These are phyloP conservation scores for Saturnia japonica DNA, from an alignment of 2,888 invertebrate genomes.

Conservation along the genomic window DNA sequence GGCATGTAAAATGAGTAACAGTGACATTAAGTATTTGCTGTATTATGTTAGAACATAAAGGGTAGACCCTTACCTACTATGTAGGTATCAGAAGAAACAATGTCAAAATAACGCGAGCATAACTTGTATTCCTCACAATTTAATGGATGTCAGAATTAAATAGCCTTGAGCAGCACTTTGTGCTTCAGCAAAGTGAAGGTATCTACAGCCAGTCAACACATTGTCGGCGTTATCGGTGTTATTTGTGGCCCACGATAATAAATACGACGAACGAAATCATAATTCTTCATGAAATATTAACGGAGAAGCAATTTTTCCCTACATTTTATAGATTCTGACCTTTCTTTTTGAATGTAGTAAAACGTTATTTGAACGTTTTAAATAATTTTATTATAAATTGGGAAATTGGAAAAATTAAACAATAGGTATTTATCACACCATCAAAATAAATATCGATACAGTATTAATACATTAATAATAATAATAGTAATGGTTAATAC, in stretches of 20 bases:
- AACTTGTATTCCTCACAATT: slow-evolving; percentile 31
- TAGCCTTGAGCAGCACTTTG: slow-evolving; percentile 64
- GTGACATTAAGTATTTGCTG: background rate
- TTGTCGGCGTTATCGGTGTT: slow-evolving; percentile 41
- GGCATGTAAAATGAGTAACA: background rate
- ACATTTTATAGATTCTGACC: slow-evolving; percentile 15
- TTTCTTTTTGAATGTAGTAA: slow-evolving; percentile 16
- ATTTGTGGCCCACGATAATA: slow-evolving; percentile 43
- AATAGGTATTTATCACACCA: background rate
- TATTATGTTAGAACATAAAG: background rate
- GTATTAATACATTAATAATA: background rate
- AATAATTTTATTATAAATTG: background rate
- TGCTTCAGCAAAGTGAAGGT: slow-evolving; percentile 32
- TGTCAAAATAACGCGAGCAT: slow-evolving; percentile 54
- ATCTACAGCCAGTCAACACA: slow-evolving; percentile 33
- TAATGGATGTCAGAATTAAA: slow-evolving; percentile 57
- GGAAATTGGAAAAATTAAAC: background rate
- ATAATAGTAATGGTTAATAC: too few species aligned
- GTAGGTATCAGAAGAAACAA: slow-evolving; percentile 35
- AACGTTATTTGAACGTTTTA: slow-evolving; percentile 2
- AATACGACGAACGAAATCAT: slow-evolving; percentile 38
- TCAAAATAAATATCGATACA: background rate
- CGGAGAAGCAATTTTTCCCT: slow-evolving; percentile 29
- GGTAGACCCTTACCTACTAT: background rate
- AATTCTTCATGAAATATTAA: slow-evolving; percentile 36